Evolutionary conservation across 2,888 invertebrate genomes (phyloP), one percentile per base, ranked within the genome.

Genomic region (Drosophila tanythrix): DNA sequence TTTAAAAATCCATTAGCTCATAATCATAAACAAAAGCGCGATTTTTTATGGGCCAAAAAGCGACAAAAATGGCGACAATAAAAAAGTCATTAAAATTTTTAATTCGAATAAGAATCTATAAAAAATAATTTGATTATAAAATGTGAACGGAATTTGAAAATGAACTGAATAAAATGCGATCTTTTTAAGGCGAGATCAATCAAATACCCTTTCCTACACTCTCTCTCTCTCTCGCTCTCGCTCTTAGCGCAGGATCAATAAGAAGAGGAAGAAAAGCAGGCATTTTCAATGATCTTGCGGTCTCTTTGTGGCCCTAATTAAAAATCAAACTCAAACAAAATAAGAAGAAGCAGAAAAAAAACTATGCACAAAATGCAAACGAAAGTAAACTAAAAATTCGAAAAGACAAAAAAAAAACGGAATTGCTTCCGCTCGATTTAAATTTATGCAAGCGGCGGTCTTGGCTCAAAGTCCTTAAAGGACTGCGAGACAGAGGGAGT

Each of bases 271-370:
- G 29, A 51, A 36, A 38, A 58, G 61, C 73, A 73, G 7, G 13
- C 0, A 46, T 25, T 74, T 78, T 67, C 43, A 83, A 81, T 74
- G 70, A 67, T 65, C 36, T 36, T 60, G 78, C 90, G 85, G 90
- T 11, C 48, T 60, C 87, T 85, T 85, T 85, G 85, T 70, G 71
- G 74, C 55, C 73, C 79, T 79, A 88, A 86, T 88, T 88, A 79
- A 88, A 88, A 89, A 83, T 83, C 73, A 60, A 72, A 68, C 21
- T 10, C 11, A 68, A 52, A 52, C 36, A 72, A 43, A 61, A 56
- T 35, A 1, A 13, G 7, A 13, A 18, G 13, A 43, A 38, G 38
- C 38, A 18, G 38, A 58, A 59, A 60, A 33, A 43, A 68, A 63
- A 74, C 13, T 76, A 63, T 52, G 27, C 68, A 67, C 51, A 53